Conservation (phyloP, 2,797 vertebrate species). For the Orestias chungarensis region DNA sequence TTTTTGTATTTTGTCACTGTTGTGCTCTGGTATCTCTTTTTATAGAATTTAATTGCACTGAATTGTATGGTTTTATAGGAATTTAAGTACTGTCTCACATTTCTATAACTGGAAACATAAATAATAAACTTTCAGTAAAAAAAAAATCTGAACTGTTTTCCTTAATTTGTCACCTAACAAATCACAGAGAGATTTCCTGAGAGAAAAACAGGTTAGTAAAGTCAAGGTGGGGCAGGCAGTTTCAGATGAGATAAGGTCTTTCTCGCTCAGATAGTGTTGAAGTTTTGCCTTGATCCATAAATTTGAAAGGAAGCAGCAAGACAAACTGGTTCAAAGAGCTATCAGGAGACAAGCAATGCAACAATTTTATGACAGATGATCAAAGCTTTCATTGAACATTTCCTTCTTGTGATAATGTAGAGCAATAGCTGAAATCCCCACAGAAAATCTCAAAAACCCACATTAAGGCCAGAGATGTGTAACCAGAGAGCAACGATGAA, state of each 20-base stretch:
- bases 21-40: slow-evolving; percentile 22
- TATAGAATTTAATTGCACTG: slow-evolving; percentile 30
- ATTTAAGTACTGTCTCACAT: slow-evolving; percentile 42
- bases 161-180: slow-evolving; percentile 20
- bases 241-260: slow-evolving; percentile 47
- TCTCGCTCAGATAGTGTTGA: slow-evolving; percentile 45
- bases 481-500: background rate
- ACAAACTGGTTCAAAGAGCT: background rate
- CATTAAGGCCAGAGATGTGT: background rate
- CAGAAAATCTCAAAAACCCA: background rate
- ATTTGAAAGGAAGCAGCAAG: background rate
- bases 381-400: background rate
- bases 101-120: slow-evolving; percentile 43
- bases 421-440: background rate
- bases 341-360: background rate
- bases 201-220: slow-evolving; percentile 27
- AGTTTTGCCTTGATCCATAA: slow-evolving; percentile 37
- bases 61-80: slow-evolving; percentile 28
- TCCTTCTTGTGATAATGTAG: background rate
- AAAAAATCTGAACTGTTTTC: slow-evolving; percentile 1
- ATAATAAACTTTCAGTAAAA: slow-evolving; percentile 4
- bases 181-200: slow-evolving; percentile 6
- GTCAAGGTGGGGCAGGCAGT: slow-evolving; percentile 20
- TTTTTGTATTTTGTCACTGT: slow-evolving; percentile 16
- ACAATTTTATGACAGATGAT: background rate